Percentiles rank a stretch among this genome's conserved stretches.
Evolutionary conservation across 2,888 invertebrate genomes (phyloP).

Genomic region (Serrognathus titanus): DNA sequence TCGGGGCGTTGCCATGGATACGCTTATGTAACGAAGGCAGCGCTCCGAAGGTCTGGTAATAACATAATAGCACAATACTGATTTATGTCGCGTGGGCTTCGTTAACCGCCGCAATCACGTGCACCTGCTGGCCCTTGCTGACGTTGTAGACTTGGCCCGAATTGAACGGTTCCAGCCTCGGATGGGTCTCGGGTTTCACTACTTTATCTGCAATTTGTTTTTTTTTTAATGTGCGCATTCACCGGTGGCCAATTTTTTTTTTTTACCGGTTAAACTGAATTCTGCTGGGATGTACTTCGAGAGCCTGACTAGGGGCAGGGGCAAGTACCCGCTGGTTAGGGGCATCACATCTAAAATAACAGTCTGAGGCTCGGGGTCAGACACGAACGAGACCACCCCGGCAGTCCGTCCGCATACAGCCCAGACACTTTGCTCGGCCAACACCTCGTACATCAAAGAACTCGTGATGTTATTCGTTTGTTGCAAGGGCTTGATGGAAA

Average conservation of each 20-base stretch:
- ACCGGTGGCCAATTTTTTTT: neutral
- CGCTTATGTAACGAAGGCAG: no score
- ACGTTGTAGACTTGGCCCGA: constrained; percentile 91
- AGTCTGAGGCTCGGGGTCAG: constrained; percentile 57
- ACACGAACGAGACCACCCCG: constrained; percentile 58
- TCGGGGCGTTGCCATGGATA: no score
- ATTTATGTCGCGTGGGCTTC: constrained; percentile 12
- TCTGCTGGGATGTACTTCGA: constrained; percentile 86
- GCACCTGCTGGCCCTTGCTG: constrained; percentile 87
- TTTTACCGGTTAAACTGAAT: constrained; percentile 17
- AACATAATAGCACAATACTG: neutral
- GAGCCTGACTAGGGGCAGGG: constrained; percentile 81
- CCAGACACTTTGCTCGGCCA: constrained; percentile 91
- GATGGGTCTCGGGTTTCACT: constrained; percentile 59
- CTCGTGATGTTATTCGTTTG: constrained; percentile 36
- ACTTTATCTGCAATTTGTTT: constrained; percentile 43
- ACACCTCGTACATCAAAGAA: constrained; percentile 88
- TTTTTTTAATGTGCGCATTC: neutral
- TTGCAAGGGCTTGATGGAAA: constrained; percentile 58
- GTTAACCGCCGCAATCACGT: constrained; percentile 62
- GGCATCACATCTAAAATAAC: constrained; percentile 91
- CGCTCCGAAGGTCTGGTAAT: no score
- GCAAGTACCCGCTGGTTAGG: constrained; percentile 83
- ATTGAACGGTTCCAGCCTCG: constrained; percentile 82
- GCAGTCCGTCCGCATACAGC: constrained; percentile 88